phyloP scores from a whole-genome alignment of 2,113 vertebrate genomes.

The Galbula dea region DNA sequence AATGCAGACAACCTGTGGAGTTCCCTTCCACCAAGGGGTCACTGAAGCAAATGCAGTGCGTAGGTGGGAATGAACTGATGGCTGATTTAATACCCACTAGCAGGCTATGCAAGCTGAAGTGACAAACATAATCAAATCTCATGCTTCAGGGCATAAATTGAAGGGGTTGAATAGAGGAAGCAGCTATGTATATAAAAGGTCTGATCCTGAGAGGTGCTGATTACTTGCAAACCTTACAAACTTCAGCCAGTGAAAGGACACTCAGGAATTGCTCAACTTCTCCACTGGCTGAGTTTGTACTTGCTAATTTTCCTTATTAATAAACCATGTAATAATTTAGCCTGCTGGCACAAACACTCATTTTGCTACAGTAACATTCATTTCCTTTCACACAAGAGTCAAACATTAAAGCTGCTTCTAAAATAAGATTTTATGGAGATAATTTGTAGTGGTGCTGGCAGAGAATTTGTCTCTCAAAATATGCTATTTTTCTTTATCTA shows the following conservation, averaged over 20 bases:
- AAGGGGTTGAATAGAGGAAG: conserved; percentile 11
- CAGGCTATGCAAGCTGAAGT: neutral
- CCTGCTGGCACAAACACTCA: conserved; percentile 42
- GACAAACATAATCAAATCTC: conserved; percentile 61
- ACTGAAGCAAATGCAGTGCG: neutral
- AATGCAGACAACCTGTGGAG: conserved; percentile 22
- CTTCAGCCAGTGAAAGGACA: neutral
- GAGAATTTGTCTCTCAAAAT: conserved; percentile 24
- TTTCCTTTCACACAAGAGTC: conserved; percentile 22
- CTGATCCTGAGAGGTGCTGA: conserved; percentile 25
- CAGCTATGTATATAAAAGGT: neutral
- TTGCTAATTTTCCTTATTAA: conserved; percentile 45
- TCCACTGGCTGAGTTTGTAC: neutral
- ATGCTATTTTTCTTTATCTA: neutral
- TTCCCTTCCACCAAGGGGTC: neutral
- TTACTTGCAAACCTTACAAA: neutral
- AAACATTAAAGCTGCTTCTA: conserved; percentile 41
- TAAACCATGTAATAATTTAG: conserved; percentile 30
- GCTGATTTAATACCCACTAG: conserved; percentile 46
- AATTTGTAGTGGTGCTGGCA: neutral
- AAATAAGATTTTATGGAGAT: conserved; percentile 47
- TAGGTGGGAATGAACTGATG: conserved; percentile 4
- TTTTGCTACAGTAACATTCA: conserved; percentile 43
- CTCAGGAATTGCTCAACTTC: neutral
- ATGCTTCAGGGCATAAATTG: conserved; percentile 53